These are phyloP conservation scores for Elegia similella DNA, from an alignment of 2,888 invertebrate genomes.

Conservation along the genomic window DNA sequence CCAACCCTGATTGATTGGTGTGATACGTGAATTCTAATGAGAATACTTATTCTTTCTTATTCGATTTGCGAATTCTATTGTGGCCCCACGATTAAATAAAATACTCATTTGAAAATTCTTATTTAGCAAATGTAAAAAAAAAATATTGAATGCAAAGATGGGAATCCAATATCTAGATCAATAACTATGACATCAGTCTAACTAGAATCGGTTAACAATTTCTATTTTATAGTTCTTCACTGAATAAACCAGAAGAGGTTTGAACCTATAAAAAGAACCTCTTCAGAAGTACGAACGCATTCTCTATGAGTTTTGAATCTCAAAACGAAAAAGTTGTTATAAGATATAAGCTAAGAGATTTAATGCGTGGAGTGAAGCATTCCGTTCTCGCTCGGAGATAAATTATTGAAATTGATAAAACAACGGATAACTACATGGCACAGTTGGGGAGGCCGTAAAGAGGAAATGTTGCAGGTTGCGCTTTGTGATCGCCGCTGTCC, in stretches of 20 bases:
- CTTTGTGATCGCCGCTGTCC: slow-evolving; percentile 73
- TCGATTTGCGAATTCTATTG: background rate
- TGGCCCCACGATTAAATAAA: no score
- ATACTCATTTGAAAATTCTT: no score
- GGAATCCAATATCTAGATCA: no score
- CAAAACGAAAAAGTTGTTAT: slow-evolving; percentile 38
- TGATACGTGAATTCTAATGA: slow-evolving; percentile 19
- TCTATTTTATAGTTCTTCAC: no score
- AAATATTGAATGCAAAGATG: no score
- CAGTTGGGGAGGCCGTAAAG: slow-evolving; percentile 78
- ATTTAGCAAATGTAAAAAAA: no score
- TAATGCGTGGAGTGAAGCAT: slow-evolving; percentile 62
- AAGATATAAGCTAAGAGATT: slow-evolving; percentile 54
- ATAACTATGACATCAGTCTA: no score
- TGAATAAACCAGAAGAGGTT: no score
- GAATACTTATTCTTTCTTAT: slow-evolving; percentile 14
- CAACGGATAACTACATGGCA: slow-evolving; percentile 71
- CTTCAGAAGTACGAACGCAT: no score
- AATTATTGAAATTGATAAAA: slow-evolving; percentile 81
- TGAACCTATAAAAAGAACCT: no score
- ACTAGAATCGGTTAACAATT: no score
- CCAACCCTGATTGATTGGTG: slow-evolving; percentile 28
- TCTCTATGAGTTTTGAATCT: no score
- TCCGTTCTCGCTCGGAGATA: slow-evolving; percentile 69
- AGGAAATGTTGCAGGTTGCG: slow-evolving; percentile 70